Conservation (phyloP, 2,113 vertebrate species). For the Hylia prasina region DNA sequence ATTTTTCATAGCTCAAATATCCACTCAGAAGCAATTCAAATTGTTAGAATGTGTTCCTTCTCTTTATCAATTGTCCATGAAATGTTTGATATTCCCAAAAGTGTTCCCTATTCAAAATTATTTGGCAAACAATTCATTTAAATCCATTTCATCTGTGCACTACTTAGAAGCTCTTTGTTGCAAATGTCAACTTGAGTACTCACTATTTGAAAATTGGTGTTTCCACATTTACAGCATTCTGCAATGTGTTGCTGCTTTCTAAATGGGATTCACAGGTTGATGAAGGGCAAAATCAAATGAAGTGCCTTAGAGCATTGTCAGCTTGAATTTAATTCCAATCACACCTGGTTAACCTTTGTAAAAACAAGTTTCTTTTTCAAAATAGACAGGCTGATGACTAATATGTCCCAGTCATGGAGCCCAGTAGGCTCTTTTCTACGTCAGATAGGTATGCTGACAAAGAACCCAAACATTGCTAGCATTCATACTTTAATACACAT, state of each 20-base stretch:
- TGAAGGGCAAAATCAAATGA: not conserved
- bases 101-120: not conserved
- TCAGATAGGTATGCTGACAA: not conserved
- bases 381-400: not conserved
- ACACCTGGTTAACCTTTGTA: not conserved
- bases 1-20: not conserved
- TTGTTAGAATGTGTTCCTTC: not conserved
- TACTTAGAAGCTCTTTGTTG: not conserved
- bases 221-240: not conserved
- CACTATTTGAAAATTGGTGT: not conserved
- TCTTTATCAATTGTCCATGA: not conserved
- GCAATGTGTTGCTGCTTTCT: not conserved
- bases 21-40: not conserved
- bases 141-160: not conserved
- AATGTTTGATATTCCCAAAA: not conserved
- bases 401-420: not conserved
- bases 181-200: not conserved
- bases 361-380: not conserved
- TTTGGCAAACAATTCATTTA: not conserved
- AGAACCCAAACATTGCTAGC: not conserved
- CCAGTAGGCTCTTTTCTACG: rapidly evolving
- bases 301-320: not conserved
- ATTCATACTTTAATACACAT: not conserved
- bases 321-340: not conserved
- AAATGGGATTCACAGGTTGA: not conserved